Evolutionary conservation across 2,888 invertebrate genomes (phyloP), one percentile per base, ranked within the genome.

Genomic region (Synergus umbraculus): DNA sequence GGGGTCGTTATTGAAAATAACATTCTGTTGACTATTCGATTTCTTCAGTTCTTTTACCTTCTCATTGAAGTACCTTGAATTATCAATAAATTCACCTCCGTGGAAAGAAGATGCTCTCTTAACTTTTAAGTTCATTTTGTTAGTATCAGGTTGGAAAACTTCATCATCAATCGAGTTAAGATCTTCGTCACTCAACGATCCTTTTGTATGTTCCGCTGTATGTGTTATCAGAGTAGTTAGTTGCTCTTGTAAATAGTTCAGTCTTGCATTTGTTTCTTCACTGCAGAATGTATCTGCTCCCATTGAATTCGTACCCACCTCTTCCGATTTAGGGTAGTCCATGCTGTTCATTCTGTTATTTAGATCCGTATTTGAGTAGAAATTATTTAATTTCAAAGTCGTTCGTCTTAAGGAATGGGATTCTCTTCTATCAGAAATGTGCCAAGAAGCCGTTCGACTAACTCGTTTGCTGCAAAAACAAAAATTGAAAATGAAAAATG

Each of bases 361-460:
- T 7, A 69, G 12, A 22, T 58, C 10, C 78, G 78, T n/a, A 83
- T 83, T 73, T 18, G 69, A 76, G 89, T 94, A 94, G 87, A 94
- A 93, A 89, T 92, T 93, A 81, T 87, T 88, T 58, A 85, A 79
- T 58, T 73, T 85, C 84, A 78, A 78, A 81, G 15, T 81, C 69
- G 1, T 69, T 79, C 76, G 85, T 15, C 79, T 73, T 9, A 80
- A 77, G 73, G 82, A 73, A 13, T 84, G 83, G 9, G 80, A 43
- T 43, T 83, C 81, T 73, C 85, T 77, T 77, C 82, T 84, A n/a
- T 87, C 88, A 3, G 89, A 85, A 10, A 94, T 93, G 87, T 95
- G 95, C 95, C 95, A 95, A 0, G 96, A 95, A 85, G 95, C 94
- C 85, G 94, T 95, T 49, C 95, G 93, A 29, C 93, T 88, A 13